These are phyloP conservation scores for Anthophora plumipes DNA, from an alignment of 2,888 invertebrate genomes.

Conservation along the genomic window DNA sequence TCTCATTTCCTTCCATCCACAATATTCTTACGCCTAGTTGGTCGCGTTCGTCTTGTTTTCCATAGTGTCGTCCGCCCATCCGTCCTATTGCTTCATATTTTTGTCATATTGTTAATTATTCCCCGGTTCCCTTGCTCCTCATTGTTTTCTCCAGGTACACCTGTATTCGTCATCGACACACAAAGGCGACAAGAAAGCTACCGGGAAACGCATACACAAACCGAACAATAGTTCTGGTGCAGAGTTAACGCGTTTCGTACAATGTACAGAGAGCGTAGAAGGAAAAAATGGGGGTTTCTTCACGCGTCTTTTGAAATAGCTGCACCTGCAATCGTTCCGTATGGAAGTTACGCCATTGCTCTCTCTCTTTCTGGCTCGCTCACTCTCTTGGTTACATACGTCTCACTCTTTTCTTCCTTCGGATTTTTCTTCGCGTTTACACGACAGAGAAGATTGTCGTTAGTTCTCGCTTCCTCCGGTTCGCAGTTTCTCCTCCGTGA, in stretches of 20 bases:
- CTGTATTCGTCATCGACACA: conserved; percentile 3
- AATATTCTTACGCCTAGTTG: neutral
- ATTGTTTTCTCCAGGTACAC: conserved; percentile 5
- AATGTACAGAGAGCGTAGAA: conserved; percentile 12
- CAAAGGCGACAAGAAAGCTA: conserved; percentile 31
- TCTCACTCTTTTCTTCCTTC: conserved; percentile 22
- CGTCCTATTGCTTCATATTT: conserved; percentile 2
- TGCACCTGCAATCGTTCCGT: conserved; percentile 53
- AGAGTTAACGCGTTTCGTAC: conserved; percentile 33
- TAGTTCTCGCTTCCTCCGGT: conserved; percentile 36
- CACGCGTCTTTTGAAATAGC: conserved; percentile 58
- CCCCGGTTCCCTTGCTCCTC: neutral
- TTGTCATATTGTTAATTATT: conserved; percentile 25
- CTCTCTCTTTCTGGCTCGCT: conserved; percentile 13
- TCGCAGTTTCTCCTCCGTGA: conserved; percentile 4
- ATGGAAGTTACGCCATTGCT: conserved; percentile 64
- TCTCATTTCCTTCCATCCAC: neutral
- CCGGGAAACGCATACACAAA: conserved; percentile 22
- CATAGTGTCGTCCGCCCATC: neutral
- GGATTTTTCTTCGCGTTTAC: conserved; percentile 24
- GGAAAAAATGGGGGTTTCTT: conserved; percentile 36
- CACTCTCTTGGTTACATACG: neutral
- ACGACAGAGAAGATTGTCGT: conserved; percentile 34
- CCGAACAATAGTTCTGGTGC: conserved; percentile 48
- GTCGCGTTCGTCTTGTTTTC: neutral